These are phyloP conservation scores for Linurgus olivaceus DNA, from an alignment of 2,797 vertebrate genomes.

Conservation along the genomic window DNA sequence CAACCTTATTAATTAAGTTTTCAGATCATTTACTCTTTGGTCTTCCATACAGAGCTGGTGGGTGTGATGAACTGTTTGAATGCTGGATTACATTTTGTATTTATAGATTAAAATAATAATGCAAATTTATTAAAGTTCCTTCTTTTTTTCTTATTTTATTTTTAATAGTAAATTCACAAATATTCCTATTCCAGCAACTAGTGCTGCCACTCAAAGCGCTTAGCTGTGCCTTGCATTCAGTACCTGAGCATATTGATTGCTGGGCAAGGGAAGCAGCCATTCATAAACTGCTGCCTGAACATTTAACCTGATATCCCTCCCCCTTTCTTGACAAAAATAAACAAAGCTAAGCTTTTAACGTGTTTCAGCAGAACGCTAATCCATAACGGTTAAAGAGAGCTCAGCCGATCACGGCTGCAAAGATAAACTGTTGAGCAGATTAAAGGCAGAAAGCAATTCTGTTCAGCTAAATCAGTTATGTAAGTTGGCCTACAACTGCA, in stretches of 20 bases:
- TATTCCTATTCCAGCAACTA: background rate
- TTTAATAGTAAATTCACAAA: background rate
- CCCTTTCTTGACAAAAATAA: constrained; percentile 63
- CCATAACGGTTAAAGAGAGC: constrained; percentile 52
- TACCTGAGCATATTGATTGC: background rate
- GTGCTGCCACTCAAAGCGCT: background rate
- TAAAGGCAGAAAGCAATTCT: constrained; percentile 67
- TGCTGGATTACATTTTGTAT: constrained; percentile 26
- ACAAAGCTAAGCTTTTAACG: constrained; percentile 48
- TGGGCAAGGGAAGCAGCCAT: background rate
- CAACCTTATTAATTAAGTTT: background rate
- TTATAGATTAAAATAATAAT: constrained; percentile 33
- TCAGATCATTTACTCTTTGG: constrained; percentile 3
- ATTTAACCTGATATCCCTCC: constrained; percentile 42
- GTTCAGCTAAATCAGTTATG: constrained; percentile 46
- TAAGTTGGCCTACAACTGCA: constrained; percentile 42
- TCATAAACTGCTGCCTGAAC: constrained; percentile 6
- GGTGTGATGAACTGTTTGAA: background rate
- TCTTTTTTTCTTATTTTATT: background rate
- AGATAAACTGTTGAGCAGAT: constrained; percentile 72
- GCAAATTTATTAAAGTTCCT: background rate
- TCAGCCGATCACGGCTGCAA: constrained; percentile 24
- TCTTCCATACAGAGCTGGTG: background rate
- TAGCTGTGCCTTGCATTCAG: background rate
- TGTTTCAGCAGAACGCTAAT: constrained; percentile 61